Conservation (phyloP, 2,888 invertebrate species). For the Dolomedes plantarius region DNA sequence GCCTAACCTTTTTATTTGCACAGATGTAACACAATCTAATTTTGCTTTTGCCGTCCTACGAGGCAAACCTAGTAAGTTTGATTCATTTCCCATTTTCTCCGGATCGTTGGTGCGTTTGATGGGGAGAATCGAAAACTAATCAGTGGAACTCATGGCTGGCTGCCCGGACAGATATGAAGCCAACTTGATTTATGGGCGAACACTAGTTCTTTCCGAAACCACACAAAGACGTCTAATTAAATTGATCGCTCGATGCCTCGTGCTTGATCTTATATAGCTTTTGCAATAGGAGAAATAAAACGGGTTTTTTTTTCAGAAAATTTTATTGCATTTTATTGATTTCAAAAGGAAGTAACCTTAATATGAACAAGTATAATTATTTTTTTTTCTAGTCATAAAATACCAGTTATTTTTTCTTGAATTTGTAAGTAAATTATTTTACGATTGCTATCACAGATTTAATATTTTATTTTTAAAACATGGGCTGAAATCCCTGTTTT, state of each 20-base stretch:
- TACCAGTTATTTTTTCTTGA: too few species aligned
- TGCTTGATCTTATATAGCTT: background rate
- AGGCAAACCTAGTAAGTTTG: background rate
- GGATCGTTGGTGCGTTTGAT: slow-evolving; percentile 5
- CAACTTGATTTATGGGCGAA: background rate
- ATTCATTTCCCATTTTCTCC: background rate
- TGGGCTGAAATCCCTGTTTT: too few species aligned
- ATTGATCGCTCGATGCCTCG: background rate
- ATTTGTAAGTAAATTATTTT: too few species aligned
- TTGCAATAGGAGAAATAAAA: too few species aligned
- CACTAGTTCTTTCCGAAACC: background rate
- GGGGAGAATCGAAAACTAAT: slow-evolving; percentile 1
- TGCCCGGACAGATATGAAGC: slow-evolving; percentile 2
- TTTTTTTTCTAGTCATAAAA: too few species aligned
- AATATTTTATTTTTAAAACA: too few species aligned
- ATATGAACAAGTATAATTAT: too few species aligned
- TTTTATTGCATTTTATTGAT: too few species aligned
- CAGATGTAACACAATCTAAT: background rate
- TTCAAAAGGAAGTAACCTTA: too few species aligned
- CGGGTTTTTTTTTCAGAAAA: too few species aligned
- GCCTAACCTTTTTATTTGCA: background rate
- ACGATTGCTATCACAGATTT: too few species aligned
- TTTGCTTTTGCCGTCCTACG: background rate
- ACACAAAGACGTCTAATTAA: slow-evolving; percentile 2
- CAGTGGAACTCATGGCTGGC: background rate